These are phyloP conservation scores for Eidolon dupreanum DNA, from an alignment of 2,797 vertebrate genomes.

Conservation along the genomic window DNA sequence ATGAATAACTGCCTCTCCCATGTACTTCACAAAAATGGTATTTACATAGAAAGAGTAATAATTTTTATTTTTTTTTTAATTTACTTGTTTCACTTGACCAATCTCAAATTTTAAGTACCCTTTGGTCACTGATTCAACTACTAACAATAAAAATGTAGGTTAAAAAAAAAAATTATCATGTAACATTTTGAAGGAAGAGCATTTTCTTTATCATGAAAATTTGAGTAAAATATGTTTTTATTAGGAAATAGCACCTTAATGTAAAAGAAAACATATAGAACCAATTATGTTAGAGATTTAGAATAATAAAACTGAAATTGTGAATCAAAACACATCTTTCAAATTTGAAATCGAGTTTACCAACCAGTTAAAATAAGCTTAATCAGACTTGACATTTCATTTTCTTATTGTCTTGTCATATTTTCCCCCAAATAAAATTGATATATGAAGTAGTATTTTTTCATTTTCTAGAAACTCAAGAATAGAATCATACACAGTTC, in stretches of 20 bases:
- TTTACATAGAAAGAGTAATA: constrained; percentile 22
- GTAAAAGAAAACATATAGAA: constrained; percentile 60
- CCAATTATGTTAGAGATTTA: constrained; percentile 78
- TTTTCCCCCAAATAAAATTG: constrained; percentile 77
- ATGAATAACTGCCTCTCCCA: not conserved
- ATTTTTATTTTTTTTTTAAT: not conserved
- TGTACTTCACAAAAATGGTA: not conserved
- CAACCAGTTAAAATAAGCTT: constrained; percentile 82
- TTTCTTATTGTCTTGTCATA: constrained; percentile 82
- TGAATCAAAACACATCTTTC: constrained; percentile 72
- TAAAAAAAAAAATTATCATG: constrained; percentile 54
- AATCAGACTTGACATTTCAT: constrained; percentile 84
- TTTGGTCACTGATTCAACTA: not conserved
- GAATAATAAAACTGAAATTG: constrained; percentile 75
- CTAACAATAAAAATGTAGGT: constrained; percentile 44
- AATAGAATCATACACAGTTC: constrained; percentile 39
- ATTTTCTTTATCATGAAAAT: constrained; percentile 67
- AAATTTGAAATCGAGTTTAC: constrained; percentile 82
- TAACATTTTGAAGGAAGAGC: constrained; percentile 57
- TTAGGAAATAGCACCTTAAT: constrained; percentile 75
- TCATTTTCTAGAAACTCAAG: constrained; percentile 74
- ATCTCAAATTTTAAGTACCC: constrained; percentile 40
- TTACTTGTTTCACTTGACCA: constrained; percentile 50
- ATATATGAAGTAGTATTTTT: constrained; percentile 78
- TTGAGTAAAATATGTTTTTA: constrained; percentile 72